phyloP scores from a whole-genome alignment of 2,797 vertebrate species.

The Trematomus bernacchii region DNA sequence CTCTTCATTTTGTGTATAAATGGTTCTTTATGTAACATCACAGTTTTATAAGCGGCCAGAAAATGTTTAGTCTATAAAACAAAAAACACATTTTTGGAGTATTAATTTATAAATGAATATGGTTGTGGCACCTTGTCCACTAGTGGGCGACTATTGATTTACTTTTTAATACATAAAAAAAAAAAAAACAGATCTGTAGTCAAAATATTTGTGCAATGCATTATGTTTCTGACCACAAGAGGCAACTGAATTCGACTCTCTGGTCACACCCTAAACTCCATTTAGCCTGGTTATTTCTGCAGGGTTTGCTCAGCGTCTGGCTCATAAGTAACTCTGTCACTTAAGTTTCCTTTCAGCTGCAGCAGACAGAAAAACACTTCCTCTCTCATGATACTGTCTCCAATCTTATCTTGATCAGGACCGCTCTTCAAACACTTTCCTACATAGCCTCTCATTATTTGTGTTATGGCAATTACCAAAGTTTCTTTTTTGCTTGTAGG shows the following conservation, averaged over 20 bases:
- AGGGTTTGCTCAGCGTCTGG: slow-evolving; percentile 56
- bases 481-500: slow-evolving; percentile 81
- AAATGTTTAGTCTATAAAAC: not conserved
- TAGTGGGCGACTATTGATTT: slow-evolving; percentile 55
- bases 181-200: not conserved
- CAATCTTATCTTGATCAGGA: slow-evolving; percentile 85
- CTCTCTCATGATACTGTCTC: slow-evolving; percentile 74
- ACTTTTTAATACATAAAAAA: not conserved
- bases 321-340: slow-evolving; percentile 63
- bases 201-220: not conserved
- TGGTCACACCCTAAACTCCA: slow-evolving; percentile 51
- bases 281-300: slow-evolving; percentile 55
- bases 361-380: slow-evolving; percentile 73
- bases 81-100: not conserved
- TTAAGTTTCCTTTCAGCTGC: slow-evolving; percentile 72
- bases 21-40: not conserved
- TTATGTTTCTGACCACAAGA: slow-evolving; percentile 26
- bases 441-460: slow-evolving; percentile 80
- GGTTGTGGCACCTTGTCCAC: slow-evolving; percentile 43
- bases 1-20: not conserved
- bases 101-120: not conserved
- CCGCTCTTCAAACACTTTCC: slow-evolving; percentile 82
- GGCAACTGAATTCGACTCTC: slow-evolving; percentile 32
- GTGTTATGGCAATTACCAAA: slow-evolving; percentile 81
- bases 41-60: not conserved